A percentile compares a stretch with the other conserved stretches of the same genome.
phyloP scores from a whole-genome alignment of 2,797 vertebrate species.

The Megaceryle alcyon region DNA sequence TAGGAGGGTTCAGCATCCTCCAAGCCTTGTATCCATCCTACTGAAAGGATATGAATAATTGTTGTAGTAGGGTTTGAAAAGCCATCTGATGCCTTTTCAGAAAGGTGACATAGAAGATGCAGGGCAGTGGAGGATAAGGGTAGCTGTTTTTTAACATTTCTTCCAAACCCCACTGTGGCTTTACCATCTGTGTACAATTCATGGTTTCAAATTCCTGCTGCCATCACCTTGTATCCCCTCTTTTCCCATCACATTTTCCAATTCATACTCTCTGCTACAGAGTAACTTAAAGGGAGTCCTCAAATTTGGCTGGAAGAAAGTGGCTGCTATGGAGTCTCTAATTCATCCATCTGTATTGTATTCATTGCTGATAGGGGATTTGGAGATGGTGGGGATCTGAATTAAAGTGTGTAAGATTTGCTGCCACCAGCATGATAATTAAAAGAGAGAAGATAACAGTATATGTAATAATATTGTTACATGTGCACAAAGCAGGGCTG shows the following conservation, averaged over 20 bases:
- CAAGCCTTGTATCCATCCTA: not conserved
- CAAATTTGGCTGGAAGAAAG: not conserved
- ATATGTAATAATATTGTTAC: conserved; percentile 31
- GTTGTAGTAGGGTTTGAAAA: not conserved
- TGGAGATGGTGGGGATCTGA: conserved; percentile 20
- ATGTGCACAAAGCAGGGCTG: conserved; percentile 18
- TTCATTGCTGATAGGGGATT: not conserved
- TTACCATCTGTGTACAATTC: not conserved
- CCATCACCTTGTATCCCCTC: not conserved
- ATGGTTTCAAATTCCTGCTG: not conserved
- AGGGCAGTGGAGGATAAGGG: not conserved
- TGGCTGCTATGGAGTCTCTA: not conserved
- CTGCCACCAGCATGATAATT: conserved; percentile 32
- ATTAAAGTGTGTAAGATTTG: not conserved
- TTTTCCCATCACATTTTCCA: not conserved
- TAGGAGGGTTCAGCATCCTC: not conserved
- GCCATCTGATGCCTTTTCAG: not conserved
- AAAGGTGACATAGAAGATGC: not conserved
- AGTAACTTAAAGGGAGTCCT: not conserved
- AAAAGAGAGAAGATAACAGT: not conserved
- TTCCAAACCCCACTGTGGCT: not conserved
- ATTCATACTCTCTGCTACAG: not conserved
- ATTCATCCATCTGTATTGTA: conserved; percentile 2
- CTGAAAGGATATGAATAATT: not conserved
- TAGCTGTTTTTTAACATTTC: not conserved